These are phyloP conservation scores for Drosophila mojavensis DNA, from an alignment of 1,140 invertebrate species.

Conservation along the genomic window DNA sequence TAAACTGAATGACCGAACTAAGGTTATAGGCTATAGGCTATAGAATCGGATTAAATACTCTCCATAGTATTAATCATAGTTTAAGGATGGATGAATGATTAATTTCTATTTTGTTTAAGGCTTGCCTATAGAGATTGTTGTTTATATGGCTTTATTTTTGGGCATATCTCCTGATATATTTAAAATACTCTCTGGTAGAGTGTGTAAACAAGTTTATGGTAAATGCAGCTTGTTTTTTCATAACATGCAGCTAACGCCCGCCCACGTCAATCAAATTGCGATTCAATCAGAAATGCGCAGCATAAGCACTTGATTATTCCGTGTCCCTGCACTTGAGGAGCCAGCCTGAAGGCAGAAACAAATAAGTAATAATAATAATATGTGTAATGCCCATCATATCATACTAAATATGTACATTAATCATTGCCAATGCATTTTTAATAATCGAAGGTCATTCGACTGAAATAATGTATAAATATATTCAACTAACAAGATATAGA, in stretches of 20 bases:
- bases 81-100: too few species aligned
- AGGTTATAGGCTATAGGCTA: too few species aligned
- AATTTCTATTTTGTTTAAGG: too few species aligned
- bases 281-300: constrained; percentile 12
- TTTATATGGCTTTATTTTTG: neutral
- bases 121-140: too few species aligned
- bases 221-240: constrained; percentile 23
- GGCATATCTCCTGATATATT: constrained; percentile 2
- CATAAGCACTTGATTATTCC: constrained; percentile 21
- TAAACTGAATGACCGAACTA: too few species aligned
- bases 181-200: neutral
- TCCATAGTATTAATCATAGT: too few species aligned
- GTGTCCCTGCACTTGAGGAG: constrained; percentile 32
- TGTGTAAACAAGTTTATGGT: constrained; percentile 9
- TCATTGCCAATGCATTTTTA: neutral
- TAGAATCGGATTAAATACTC: too few species aligned
- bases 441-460: neutral
- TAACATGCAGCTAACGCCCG: constrained; percentile 51
- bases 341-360: constrained; percentile 9
- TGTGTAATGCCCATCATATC: constrained; percentile 1
- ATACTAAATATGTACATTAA: neutral
- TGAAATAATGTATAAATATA: constrained; percentile 1
- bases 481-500: neutral
- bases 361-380: neutral
- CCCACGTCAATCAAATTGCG: constrained; percentile 33